Base-by-base conservation (phyloP, 2,888 invertebrate genomes). In the Operophtera brumata region DNA sequence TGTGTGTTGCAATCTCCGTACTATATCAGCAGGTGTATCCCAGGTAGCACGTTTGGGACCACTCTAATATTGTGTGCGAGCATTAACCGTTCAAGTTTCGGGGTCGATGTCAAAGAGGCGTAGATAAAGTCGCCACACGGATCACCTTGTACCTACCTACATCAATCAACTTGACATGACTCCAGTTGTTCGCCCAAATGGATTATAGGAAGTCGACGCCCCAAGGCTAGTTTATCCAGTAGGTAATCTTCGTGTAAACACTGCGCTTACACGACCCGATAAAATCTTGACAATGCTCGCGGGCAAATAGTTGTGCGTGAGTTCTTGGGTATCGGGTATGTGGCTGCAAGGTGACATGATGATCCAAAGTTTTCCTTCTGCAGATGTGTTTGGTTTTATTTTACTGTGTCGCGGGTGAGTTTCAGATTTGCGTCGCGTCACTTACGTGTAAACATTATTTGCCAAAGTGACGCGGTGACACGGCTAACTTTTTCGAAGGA, bases 161-260 rank as follows among this genome's bases (percentile, higher is more conserved):
- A 89, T 88, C 88, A 88, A 89, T 89, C 89, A 89, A 81, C 70
- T 73, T 83, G 84, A 88, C 89, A 84, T 82, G 84, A 85, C 83
- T 86, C 75, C 81, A 84, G 86, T 84, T 84, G 86, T 85, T 86
- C 83, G 80, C 80, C 82, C 81, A 84, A 89, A 89, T 88, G 86
- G 89, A 88, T 89, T 89, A 88, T 86, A 83, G 85, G 81, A 83
- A 86, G 84, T 79, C 77, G 71, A 70, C 72, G 75, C 80, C 82
- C 74, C 77, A 56, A 45, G 57, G 45, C 60, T 60, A 57, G 52
- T 53, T 57, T 57, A 56, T 55, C 48, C 62, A 66, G 64, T 61
- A 47, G 52, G 45, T 28, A 49, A 59, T 61, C 61, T 59, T 57
- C 13, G 36, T 54, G 50, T 52, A 48, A 48, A 57, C 56, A 57